Conservation (phyloP, 1,140 invertebrate species). For the Philopotamus ludificatus region DNA sequence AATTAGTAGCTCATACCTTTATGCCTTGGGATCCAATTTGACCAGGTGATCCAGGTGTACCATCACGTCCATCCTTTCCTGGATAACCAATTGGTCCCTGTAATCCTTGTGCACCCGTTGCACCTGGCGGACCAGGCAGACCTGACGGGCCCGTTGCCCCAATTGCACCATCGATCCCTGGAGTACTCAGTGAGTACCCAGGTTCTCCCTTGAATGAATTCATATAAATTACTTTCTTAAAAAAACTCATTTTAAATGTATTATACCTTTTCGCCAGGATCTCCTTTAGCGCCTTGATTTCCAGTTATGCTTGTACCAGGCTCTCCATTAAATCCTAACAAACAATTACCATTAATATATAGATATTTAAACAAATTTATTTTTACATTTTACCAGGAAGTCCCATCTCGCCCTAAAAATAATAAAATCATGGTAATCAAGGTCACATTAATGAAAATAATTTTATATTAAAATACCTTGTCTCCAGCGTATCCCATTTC, state of each 20-base stretch:
- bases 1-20: no score
- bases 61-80: background rate
- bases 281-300: constrained; percentile 44
- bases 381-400: constrained; percentile 5
- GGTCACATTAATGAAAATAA: no score
- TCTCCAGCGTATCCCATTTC: no score
- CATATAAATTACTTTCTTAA: no score
- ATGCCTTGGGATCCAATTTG: constrained; percentile 38
- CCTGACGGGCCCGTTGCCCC: constrained; percentile 51
- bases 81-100: constrained; percentile 1
- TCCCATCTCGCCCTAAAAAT: no score
- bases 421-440: no score
- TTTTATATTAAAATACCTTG: no score
- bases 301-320: constrained; percentile 56
- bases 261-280: no score
- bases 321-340: constrained; percentile 52
- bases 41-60: constrained; percentile 51
- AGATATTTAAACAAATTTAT: no score
- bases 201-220: no score
- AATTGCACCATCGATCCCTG: constrained; percentile 1
- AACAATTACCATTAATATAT: background rate
- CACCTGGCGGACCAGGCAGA: constrained; percentile 38
- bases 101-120: constrained; percentile 6
- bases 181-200: background rate
- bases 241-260: no score